These are phyloP conservation scores for Naso thynnoides DNA, from an alignment of 2,797 vertebrate genomes.

Conservation along the genomic window DNA sequence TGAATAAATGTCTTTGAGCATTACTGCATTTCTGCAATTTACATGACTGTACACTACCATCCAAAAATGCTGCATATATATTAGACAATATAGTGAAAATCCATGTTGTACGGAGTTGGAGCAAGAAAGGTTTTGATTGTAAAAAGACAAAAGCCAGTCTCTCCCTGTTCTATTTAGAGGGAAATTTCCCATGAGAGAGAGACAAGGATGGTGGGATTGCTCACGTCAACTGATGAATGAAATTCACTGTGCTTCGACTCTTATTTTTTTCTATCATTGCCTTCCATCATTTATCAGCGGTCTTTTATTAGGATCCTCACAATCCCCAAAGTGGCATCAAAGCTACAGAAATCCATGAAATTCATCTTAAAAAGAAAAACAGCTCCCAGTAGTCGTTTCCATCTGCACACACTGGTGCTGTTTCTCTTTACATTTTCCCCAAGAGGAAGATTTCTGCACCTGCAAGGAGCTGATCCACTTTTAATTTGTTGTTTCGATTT, in stretches of 20 bases:
- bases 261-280: constrained; percentile 24
- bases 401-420: constrained; percentile 17
- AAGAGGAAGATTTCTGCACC: constrained; percentile 30
- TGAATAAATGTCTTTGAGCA: too few relatives aligned
- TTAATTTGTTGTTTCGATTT: constrained; percentile 64
- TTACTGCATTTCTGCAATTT: background rate
- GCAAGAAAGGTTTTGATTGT: constrained; percentile 16
- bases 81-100: constrained; percentile 1
- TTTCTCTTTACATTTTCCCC: constrained; percentile 30
- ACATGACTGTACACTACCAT: background rate
- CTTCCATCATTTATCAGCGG: constrained; percentile 48
- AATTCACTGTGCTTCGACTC: constrained; percentile 45
- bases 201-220: constrained; percentile 28
- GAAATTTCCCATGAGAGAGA: constrained; percentile 55
- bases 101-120: background rate
- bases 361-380: constrained; percentile 43
- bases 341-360: constrained; percentile 29
- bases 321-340: constrained; percentile 29
- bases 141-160: constrained; percentile 21
- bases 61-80: background rate
- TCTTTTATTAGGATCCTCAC: constrained; percentile 32
- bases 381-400: constrained; percentile 28
- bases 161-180: constrained; percentile 9
- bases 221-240: constrained; percentile 51
- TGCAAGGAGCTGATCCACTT: constrained; percentile 55